phyloP scores from a whole-genome alignment of 2,113 vertebrate species.

The Pelvicachromis taeniatus region DNA sequence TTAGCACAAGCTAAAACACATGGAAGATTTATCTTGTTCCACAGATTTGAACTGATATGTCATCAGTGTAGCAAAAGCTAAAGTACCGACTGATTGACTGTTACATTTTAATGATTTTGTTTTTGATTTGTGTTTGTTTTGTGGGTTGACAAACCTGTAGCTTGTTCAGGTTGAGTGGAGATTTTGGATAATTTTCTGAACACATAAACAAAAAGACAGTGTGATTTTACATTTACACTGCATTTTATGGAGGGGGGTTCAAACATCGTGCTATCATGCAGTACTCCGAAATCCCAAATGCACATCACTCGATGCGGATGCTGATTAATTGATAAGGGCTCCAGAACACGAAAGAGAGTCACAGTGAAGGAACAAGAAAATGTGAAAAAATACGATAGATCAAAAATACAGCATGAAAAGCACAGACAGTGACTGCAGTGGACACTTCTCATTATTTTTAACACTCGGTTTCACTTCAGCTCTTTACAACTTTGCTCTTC shows the following conservation, averaged over 20 bases:
- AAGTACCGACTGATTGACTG: neutral
- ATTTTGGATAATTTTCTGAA: neutral
- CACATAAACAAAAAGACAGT: neutral
- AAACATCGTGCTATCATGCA: fast-evolving
- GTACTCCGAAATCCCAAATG: neutral
- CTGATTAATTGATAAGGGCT: neutral
- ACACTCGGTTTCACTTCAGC: neutral
- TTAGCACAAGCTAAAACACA: neutral
- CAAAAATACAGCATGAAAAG: neutral
- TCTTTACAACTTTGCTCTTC: neutral
- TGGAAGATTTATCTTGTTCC: neutral
- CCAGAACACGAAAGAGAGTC: neutral
- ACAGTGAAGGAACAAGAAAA: neutral
- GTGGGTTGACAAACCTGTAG: neutral
- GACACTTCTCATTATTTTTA: neutral
- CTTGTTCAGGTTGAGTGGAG: neutral
- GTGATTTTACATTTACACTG: neutral
- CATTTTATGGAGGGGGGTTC: neutral
- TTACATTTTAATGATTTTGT: neutral
- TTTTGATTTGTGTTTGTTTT: neutral
- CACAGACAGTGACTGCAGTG: neutral
- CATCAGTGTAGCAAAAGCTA: neutral
- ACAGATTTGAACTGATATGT: neutral
- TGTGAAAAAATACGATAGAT: neutral
- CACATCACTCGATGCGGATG: neutral